Percentiles rank a stretch among this genome's conserved stretches.
phyloP scores from a whole-genome alignment of 2,888 invertebrate species.

The Noctua janthe region DNA sequence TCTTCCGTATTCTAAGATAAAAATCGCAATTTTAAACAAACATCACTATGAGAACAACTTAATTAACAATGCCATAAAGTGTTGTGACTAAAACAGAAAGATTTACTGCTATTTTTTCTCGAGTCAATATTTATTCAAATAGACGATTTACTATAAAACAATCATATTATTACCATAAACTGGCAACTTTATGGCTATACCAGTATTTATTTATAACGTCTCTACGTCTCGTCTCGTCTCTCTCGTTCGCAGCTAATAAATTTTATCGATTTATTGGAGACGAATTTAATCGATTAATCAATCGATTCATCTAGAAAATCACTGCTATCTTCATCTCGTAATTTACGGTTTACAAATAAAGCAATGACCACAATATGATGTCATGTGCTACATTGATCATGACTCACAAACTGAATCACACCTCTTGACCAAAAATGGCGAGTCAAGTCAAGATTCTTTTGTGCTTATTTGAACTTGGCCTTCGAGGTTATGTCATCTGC shows the following conservation, averaged over 20 bases:
- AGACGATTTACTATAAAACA: constrained; percentile 20
- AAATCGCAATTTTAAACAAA: constrained; percentile 5
- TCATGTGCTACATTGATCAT: constrained; percentile 51
- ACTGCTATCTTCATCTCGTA: constrained; percentile 42
- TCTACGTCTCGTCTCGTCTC: no score
- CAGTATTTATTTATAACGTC: neutral
- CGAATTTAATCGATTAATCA: constrained; percentile 31
- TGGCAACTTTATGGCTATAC: constrained; percentile 23
- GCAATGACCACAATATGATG: constrained; percentile 63
- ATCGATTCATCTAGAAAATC: constrained; percentile 51
- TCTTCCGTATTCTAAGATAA: constrained; percentile 20
- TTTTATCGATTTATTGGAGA: constrained; percentile 7
- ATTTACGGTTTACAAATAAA: constrained; percentile 55
- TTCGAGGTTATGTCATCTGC: constrained; percentile 60
- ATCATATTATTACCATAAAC: constrained; percentile 35
- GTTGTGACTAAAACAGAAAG: neutral
- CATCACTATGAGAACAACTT: neutral
- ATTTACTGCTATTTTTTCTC: constrained; percentile 29
- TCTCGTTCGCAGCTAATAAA: constrained; percentile 23
- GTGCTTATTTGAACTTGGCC: constrained; percentile 68
- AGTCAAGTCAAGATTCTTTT: constrained; percentile 56
- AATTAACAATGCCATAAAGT: constrained; percentile 9
- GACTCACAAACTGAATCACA: constrained; percentile 67
- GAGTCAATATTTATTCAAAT: constrained; percentile 25
- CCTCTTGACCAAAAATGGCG: constrained; percentile 65